Percentiles rank a stretch among this genome's conserved stretches.
Conservation (phyloP, 2,888 invertebrate genomes). For the Cataglyphis rosenhaueri region DNA sequence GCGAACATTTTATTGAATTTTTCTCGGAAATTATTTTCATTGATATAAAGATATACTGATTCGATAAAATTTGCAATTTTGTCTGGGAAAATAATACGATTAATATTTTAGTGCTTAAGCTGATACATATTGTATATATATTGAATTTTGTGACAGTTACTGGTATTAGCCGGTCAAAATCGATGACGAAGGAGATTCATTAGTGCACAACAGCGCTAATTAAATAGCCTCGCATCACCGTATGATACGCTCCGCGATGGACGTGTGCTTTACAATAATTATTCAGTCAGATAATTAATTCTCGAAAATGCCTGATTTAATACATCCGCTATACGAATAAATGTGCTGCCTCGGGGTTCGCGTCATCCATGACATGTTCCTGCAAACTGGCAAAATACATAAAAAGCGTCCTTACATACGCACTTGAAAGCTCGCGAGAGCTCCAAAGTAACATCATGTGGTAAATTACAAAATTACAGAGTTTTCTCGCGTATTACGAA, state of each 20-base stretch:
- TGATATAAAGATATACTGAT: background rate
- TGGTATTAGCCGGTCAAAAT: background rate
- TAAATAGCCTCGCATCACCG: constrained; percentile 25
- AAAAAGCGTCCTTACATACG: background rate
- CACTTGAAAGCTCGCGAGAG: background rate
- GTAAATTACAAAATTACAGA: constrained; percentile 32
- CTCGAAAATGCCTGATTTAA: constrained; percentile 41
- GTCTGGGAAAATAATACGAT: background rate
- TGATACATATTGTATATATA: background rate
- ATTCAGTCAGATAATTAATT: constrained; percentile 54
- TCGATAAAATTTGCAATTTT: background rate
- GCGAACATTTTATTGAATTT: background rate
- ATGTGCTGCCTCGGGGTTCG: constrained; percentile 23
- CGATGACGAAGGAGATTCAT: constrained; percentile 42
- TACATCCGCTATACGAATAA: constrained; percentile 21
- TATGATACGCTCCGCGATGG: constrained; percentile 14
- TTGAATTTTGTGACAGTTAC: constrained; percentile 19
- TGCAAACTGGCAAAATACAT: constrained; percentile 28
- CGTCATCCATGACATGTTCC: constrained; percentile 31
- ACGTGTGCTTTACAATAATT: constrained; percentile 46
- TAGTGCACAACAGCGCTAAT: constrained; percentile 42
- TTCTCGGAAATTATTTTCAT: background rate
- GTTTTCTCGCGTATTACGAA: constrained; percentile 8
- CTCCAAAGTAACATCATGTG: constrained; percentile 27
- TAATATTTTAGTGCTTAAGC: background rate